phyloP scores from a whole-genome alignment of 2,113 vertebrate species.

The Nothoprocta pentlandii region DNA sequence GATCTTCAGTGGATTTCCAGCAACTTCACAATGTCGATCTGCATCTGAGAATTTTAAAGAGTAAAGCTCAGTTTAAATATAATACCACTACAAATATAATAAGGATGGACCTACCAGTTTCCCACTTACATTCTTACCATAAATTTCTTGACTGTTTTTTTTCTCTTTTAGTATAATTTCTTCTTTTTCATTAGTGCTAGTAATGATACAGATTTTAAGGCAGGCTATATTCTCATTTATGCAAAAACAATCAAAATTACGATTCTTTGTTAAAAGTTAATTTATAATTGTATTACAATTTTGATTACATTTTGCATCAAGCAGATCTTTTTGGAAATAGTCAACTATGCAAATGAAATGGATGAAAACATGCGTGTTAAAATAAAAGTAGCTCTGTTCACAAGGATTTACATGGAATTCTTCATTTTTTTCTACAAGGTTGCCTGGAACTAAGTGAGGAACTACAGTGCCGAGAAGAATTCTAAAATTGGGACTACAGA shows the following conservation, averaged over 20 bases:
- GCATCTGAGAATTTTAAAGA: constrained; percentile 86
- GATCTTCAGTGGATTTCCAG: constrained; percentile 89
- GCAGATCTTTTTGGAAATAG: not conserved
- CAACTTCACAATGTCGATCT: constrained; percentile 90
- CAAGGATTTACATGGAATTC: not conserved
- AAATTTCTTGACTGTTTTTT: not conserved
- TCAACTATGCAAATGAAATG: not conserved
- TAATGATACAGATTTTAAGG: not conserved
- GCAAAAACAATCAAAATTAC: not conserved
- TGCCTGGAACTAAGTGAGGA: not conserved
- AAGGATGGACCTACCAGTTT: not conserved
- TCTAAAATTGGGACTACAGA: not conserved
- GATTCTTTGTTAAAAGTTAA: not conserved
- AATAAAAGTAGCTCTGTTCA: not conserved
- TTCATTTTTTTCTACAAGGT: not conserved
- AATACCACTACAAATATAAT: not conserved
- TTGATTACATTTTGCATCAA: not conserved
- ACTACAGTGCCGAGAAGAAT: not conserved
- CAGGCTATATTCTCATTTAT: not conserved
- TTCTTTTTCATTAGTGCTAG: not conserved
- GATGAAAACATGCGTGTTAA: not conserved
- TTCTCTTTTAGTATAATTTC: not conserved
- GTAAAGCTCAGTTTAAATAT: constrained; percentile 36
- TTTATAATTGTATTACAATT: not conserved
- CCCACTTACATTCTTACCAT: not conserved